Evolutionary conservation across 2,888 invertebrate genomes (phyloP), one percentile per base, ranked within the genome.

Genomic region (Tachina fera): DNA sequence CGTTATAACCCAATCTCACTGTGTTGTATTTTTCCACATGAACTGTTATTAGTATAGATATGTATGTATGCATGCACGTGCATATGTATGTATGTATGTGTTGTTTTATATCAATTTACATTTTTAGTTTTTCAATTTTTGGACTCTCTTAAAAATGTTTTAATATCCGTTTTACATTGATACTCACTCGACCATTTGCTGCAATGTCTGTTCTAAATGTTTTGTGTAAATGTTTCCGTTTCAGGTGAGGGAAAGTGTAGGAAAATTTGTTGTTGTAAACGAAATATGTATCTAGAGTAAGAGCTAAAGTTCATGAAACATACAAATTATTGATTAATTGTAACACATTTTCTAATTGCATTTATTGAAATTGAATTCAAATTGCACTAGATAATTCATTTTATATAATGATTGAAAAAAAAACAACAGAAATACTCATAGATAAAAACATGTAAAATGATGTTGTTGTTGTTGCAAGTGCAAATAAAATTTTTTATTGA

Each of bases 271-370:
- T 63, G n/a, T 8, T 60, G 60, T 16, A 47, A 8, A 1, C n/a
- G 14, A 16, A 53, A 16, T 53, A 16, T 53, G 4, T 53, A 14
- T 51, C 0, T 53, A 14, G 51, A 43, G 39, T 60, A 39, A 45
- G 67, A 83, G 83, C 76, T 71, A 76, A 72, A 83, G 83, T 83
- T 78, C 77, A 78, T 83, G 47, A 74, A 72, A 53, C 53, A 61
- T 70, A 49, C 49, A 67, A 72, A 22, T 77, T 83, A 83, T 83
- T 78, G 83, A 83, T 83, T 83, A 83, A 83, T 83, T 83, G 83
- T 83, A 78, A 83, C 83, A 83, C 83, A 83, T 83, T 83, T 83
- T 83, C 77, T 78, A 78, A 77, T 83, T 83, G 71, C 65, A 83
- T 83, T 51, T 60, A 83, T 78, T 83, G 72, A 83, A 78, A 77